Conservation (phyloP, 1,140 invertebrate genomes). For the Bathynomus jamesi region DNA sequence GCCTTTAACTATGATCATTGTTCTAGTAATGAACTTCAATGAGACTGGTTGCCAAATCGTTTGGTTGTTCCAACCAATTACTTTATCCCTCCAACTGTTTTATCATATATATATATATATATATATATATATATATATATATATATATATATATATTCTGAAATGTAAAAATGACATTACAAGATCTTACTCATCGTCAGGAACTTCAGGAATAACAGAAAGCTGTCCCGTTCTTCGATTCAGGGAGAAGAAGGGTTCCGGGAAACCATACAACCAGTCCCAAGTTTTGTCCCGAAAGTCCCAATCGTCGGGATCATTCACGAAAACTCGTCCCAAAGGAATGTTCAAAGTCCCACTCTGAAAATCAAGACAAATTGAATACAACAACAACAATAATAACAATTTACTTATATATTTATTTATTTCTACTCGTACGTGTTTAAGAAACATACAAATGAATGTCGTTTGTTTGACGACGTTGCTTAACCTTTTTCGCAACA, state of each 20-base stretch:
- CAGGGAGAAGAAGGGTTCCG: slow-evolving; percentile 11
- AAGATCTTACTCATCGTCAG: slow-evolving; percentile 6
- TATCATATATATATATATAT: slow-evolving; percentile 13
- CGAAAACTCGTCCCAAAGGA: slow-evolving; percentile 16
- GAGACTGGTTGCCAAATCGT: no score
- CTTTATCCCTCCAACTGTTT: no score
- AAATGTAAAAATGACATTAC: neutral
- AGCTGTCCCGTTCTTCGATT: slow-evolving; percentile 3
- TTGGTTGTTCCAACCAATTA: no score
- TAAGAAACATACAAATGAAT: neutral
- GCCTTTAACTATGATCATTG: no score
- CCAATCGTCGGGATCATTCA: slow-evolving; percentile 20
- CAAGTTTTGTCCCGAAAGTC: slow-evolving; percentile 14
- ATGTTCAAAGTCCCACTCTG: slow-evolving; percentile 4
- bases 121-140: slow-evolving; percentile 13
- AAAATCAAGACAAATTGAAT: neutral
- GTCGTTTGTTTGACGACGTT: no score
- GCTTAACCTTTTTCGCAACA: no score
- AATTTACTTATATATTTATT: neutral
- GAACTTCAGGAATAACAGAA: neutral
- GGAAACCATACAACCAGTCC: slow-evolving; percentile 1
- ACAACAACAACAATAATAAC: neutral
- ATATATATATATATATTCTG: neutral
- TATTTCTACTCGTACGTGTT: neutral
- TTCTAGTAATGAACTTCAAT: no score